These are phyloP conservation scores for Pipistrellus kuhlii DNA, from an alignment of 2,797 vertebrate genomes.

Conservation along the genomic window DNA sequence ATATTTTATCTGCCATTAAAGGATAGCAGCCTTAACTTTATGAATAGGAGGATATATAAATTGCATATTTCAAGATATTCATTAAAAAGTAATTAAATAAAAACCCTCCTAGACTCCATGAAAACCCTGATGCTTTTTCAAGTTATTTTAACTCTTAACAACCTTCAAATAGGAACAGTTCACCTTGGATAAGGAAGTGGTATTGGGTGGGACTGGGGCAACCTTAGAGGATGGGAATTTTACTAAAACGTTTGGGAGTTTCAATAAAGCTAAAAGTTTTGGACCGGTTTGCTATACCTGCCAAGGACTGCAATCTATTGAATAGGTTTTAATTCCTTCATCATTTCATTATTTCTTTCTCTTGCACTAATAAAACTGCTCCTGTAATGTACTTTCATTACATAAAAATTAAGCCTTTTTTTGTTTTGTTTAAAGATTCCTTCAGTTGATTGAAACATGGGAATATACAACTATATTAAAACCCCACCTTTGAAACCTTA, in stretches of 20 bases:
- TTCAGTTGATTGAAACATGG: background rate
- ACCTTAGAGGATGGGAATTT: background rate
- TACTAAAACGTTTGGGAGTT: background rate
- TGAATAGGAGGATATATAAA: background rate
- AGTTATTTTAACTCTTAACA: background rate
- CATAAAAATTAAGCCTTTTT: background rate
- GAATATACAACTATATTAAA: background rate
- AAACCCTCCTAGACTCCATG: background rate
- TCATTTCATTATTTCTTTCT: constrained; percentile 36
- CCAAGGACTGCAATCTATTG: background rate
- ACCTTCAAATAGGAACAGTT: background rate
- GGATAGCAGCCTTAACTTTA: background rate
- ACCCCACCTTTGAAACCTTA: background rate
- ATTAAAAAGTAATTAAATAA: background rate
- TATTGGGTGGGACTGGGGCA: no score
- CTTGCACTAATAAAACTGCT: background rate
- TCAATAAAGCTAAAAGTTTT: background rate
- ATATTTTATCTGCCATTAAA: constrained; percentile 19
- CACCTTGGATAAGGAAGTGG: background rate
- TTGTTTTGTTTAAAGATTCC: background rate
- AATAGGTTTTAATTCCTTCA: constrained; percentile 1
- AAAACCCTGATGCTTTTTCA: background rate
- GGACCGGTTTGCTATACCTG: background rate
- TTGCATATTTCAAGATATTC: no score
- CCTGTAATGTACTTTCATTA: background rate